Conservation (phyloP, 2,888 invertebrate genomes). For the Acleris holmiana region DNA sequence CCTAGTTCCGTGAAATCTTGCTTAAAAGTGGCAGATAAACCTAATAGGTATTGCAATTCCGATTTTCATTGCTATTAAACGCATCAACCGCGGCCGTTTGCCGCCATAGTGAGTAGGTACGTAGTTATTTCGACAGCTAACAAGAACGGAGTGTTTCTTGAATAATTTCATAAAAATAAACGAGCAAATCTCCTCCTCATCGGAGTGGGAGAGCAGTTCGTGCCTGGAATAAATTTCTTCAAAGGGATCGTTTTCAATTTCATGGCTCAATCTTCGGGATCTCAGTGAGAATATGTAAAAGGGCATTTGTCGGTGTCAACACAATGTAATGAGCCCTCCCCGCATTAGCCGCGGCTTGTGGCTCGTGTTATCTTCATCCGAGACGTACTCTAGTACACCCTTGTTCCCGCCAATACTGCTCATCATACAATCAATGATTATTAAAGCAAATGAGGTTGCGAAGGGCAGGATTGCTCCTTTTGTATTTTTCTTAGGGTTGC, state of each 20-base stretch:
- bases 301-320: conserved; percentile 83
- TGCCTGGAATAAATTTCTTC: conserved; percentile 83
- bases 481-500: conserved; percentile 12
- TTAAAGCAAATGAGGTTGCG: conserved; percentile 1
- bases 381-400: conserved; percentile 36
- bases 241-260: conserved; percentile 84
- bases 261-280: conserved; percentile 84
- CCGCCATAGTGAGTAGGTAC: conserved; percentile 34
- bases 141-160: conserved; percentile 73
- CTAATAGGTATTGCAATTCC: no score
- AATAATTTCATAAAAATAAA: conserved; percentile 83
- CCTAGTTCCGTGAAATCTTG: no score
- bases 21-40: no score
- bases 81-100: neutral
- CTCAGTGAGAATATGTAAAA: conserved; percentile 82
- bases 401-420: conserved; percentile 18
- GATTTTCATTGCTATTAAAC: no score
- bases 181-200: conserved; percentile 80
- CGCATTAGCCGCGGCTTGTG: conserved; percentile 72
- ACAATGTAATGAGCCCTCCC: conserved; percentile 79
- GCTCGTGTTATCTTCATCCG: conserved; percentile 52
- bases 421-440: conserved; percentile 15
- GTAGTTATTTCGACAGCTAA: conserved; percentile 51
- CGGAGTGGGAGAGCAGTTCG: conserved; percentile 79
- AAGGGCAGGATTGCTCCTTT: neutral